phyloP scores from a whole-genome alignment of 2,797 vertebrate genomes.

The Anniella stebbinsi region DNA sequence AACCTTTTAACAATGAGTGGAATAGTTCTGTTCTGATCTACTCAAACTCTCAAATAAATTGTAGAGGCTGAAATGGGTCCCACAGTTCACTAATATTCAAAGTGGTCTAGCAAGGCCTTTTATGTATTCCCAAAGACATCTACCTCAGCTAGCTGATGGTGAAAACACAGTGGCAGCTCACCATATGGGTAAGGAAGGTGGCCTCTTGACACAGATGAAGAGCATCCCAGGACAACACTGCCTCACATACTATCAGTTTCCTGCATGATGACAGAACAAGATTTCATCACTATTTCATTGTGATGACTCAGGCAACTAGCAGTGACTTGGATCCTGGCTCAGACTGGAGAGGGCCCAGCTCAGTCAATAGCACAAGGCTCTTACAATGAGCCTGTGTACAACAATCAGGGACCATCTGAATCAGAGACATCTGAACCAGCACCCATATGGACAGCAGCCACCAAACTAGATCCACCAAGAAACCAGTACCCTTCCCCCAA shows the following conservation, averaged over 20 bases:
- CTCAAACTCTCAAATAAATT: neutral
- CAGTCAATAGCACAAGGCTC: neutral
- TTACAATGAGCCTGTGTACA: neutral
- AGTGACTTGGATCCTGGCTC: neutral
- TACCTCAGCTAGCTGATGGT: neutral
- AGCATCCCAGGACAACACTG: neutral
- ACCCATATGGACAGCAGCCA: neutral
- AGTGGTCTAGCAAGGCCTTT: neutral
- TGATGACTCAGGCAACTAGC: neutral
- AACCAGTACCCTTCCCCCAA: neutral
- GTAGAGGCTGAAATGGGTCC: neutral
- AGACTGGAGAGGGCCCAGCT: neutral
- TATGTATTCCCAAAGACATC: neutral
- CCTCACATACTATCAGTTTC: neutral
- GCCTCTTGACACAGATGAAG: neutral
- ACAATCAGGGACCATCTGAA: neutral
- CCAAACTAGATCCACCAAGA: neutral
- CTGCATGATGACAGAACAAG: neutral
- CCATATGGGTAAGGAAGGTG: neutral
- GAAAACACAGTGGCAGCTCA: neutral
- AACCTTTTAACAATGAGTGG: neutral
- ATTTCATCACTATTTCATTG: neutral
- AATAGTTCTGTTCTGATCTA: neutral
- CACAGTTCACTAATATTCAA: neutral
- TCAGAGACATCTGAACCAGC: neutral